Evolutionary conservation across 2,113 vertebrate genomes (phyloP), one percentile per base, ranked within the genome.

Genomic region (Heterotis niloticus): DNA sequence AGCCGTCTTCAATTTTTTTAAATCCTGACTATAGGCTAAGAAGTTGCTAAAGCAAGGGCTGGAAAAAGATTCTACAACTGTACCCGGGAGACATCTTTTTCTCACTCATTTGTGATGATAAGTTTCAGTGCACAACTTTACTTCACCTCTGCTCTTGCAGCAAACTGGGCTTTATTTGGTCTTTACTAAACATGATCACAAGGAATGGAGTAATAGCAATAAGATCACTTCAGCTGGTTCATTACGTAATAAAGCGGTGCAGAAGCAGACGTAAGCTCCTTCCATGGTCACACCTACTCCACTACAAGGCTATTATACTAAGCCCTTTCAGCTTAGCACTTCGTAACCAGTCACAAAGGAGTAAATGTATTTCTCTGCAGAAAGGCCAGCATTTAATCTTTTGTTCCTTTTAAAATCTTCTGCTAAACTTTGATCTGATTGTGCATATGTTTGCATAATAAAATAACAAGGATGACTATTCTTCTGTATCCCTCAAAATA

Each of bases 291-390:
- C 23, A 57, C n/a, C 54, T 60, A 23, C 73, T 23, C 26, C 56
- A 26, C 60, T 79, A 64, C 70, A 57, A 82, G 83, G 83, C 76
- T 76, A 82, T 85, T 81, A 82, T 44, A 79, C 24, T 80, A 78
- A 81, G 67, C 77, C 64, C 44, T 71, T 78, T 80, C 66, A 69
- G 65, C 81, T 81, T 75, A 75, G 76, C 64, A 64, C 68, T 73
- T 75, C 59, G 69, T 76, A 67, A 68, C 59, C 24, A 57, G 54
- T 54, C 66, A 75, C 59, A 76, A 54, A 70, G 13, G 5, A 14
- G 78, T 66, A 70, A 60, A 79, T 76, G 75, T 51, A 54, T 64
- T 65, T 72, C 52, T 72, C 26, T 76, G 56, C 18, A 68, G 5
- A 75, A 54, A 80, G 56, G 23, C 62, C 28, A 18, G 34, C 29